These are phyloP conservation scores for Oreochromis tanganicae DNA, from an alignment of 2,113 vertebrate genomes.

Conservation along the genomic window DNA sequence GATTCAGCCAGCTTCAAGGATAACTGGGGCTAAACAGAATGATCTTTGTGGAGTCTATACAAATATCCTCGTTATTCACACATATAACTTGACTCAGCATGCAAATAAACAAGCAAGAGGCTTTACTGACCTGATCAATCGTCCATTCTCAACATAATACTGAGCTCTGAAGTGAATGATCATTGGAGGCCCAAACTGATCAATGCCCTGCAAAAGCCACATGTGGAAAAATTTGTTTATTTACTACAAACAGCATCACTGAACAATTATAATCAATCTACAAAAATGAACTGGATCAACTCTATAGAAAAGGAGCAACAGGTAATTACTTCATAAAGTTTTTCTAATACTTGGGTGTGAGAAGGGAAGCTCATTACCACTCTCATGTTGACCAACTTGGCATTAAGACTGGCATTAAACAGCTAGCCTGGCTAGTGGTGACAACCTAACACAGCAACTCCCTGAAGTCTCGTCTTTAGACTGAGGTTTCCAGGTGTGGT, in stretches of 20 bases:
- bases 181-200: conserved; percentile 98
- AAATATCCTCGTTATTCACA: not conserved
- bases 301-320: not conserved
- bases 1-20: not conserved
- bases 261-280: not conserved
- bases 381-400: not conserved
- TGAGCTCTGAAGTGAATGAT: conserved; percentile 98
- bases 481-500: not conserved
- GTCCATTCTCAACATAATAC: conserved; percentile 97
- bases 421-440: not conserved
- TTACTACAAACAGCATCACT: not conserved
- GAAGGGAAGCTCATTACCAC: not conserved
- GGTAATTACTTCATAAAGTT: not conserved
- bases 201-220: conserved; percentile 82
- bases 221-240: not conserved
- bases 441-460: not conserved
- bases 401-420: not conserved
- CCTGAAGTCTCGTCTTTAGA: not conserved
- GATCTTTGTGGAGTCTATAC: not conserved
- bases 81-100: not conserved
- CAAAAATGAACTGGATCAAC: not conserved
- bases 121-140: conserved; percentile 83
- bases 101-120: not conserved
- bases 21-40: not conserved
- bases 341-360: not conserved